A percentile compares a stretch with the other conserved stretches of the same genome.
phyloP scores from a whole-genome alignment of 2,888 invertebrate genomes.

The Diarsia dahlii region DNA sequence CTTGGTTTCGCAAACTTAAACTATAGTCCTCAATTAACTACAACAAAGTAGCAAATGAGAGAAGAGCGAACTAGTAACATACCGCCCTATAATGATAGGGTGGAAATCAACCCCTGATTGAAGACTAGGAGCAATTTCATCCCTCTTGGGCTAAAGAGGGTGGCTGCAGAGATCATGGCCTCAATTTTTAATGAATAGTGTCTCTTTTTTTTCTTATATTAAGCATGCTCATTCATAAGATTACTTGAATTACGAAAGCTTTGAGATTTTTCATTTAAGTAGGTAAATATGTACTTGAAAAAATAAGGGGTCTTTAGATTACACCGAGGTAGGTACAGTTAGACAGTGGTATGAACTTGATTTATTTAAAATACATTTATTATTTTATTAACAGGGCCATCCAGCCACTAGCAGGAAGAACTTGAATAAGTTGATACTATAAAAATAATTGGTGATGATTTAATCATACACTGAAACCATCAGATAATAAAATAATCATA shows the following conservation, averaged over 20 bases:
- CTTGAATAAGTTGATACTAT: background rate
- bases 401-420: background rate
- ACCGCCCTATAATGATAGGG: slow-evolving; percentile 68
- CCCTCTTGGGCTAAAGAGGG: slow-evolving; percentile 54
- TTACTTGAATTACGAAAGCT: slow-evolving; percentile 12
- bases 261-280: too few species aligned
- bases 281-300: background rate
- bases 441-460: background rate
- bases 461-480: background rate
- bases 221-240: slow-evolving; percentile 20
- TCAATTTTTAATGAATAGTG: slow-evolving; percentile 54
- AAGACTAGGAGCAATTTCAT: slow-evolving; percentile 69
- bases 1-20: background rate
- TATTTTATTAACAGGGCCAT: background rate
- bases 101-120: slow-evolving; percentile 70
- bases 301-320: background rate
- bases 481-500: background rate
- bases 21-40: slow-evolving; percentile 4
- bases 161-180: slow-evolving; percentile 34
- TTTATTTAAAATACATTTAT: background rate
- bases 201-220: slow-evolving; percentile 26
- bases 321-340: background rate
- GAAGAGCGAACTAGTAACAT: slow-evolving; percentile 53
- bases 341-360: background rate
- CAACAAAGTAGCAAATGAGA: slow-evolving; percentile 44